Evolutionary conservation across 2,113 vertebrate genomes (phyloP).

Genomic region (Perognathus longimembris): DNA sequence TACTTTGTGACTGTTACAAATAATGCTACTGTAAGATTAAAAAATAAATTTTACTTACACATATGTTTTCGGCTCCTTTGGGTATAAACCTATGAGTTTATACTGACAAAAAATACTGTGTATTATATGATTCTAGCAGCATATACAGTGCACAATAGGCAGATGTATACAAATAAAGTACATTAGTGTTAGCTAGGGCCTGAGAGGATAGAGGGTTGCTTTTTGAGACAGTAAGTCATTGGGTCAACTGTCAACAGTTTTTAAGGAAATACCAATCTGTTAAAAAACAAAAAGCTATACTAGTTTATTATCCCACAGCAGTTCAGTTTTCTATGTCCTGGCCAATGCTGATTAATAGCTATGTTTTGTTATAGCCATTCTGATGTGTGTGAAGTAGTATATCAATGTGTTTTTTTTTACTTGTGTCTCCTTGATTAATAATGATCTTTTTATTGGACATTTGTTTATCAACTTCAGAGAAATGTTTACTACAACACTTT

Average conservation of each 20-base stretch:
- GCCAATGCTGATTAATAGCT: neutral
- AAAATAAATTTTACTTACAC: neutral
- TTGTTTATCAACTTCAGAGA: neutral
- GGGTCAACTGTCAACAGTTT: neutral
- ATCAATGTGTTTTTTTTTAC: conserved; percentile 6
- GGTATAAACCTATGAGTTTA: neutral
- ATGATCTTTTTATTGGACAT: neutral
- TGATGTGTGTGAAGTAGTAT: neutral
- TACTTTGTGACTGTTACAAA: neutral
- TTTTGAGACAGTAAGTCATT: neutral
- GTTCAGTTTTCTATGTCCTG: neutral
- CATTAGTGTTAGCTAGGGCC: neutral
- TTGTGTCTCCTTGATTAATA: neutral
- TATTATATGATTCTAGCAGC: neutral
- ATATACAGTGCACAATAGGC: neutral
- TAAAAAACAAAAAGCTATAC: neutral
- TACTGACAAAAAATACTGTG: neutral
- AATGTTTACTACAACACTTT: neutral
- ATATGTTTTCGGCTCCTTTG: neutral
- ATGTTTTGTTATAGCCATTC: neutral
- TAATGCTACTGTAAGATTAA: neutral
- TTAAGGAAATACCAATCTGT: neutral
- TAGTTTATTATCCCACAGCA: neutral
- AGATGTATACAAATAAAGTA: neutral
- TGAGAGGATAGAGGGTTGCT: neutral